Conservation (phyloP, 2,113 vertebrate species). For the Myocastor coypus region DNA sequence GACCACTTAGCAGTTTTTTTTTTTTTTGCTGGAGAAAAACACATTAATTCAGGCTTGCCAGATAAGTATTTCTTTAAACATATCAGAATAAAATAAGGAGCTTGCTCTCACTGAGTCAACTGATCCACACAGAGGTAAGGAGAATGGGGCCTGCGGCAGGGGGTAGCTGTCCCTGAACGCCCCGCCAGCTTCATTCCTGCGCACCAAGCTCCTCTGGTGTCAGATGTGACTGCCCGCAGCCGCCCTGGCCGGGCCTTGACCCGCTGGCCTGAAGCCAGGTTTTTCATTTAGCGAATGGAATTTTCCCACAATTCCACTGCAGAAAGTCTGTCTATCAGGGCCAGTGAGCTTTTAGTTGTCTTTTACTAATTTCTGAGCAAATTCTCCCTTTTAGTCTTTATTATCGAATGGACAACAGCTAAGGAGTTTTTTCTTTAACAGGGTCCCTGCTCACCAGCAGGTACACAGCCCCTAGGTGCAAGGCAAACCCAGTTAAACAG, state of each 20-base stretch:
- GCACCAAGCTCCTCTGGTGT: constrained; percentile 32
- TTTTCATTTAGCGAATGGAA: constrained; percentile 60
- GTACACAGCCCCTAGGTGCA: background rate
- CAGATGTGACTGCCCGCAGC: background rate
- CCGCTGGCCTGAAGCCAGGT: constrained; percentile 26
- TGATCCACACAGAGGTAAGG: constrained; percentile 12
- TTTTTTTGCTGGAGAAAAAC: constrained; percentile 13
- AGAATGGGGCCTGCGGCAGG: background rate
- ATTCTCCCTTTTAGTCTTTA: constrained; percentile 42
- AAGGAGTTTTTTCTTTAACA: background rate
- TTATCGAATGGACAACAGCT: constrained; percentile 46
- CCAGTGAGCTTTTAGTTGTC: constrained; percentile 17
- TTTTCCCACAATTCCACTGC: constrained; percentile 62
- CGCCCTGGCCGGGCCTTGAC: constrained; percentile 3
- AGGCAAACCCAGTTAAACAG: constrained; percentile 51
- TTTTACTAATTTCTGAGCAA: constrained; percentile 39
- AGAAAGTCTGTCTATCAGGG: constrained; percentile 50
- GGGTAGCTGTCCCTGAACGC: background rate
- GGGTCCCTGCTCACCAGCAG: constrained; percentile 28
- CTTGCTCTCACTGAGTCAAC: background rate
- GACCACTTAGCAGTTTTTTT: background rate
- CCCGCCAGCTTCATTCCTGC: background rate
- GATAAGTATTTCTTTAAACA: constrained; percentile 47
- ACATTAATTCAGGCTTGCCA: constrained; percentile 10
- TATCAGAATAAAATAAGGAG: constrained; percentile 57